Evolutionary conservation across 2,888 invertebrate species (phyloP).

Genomic region (Anagyrus pseudococci): DNA sequence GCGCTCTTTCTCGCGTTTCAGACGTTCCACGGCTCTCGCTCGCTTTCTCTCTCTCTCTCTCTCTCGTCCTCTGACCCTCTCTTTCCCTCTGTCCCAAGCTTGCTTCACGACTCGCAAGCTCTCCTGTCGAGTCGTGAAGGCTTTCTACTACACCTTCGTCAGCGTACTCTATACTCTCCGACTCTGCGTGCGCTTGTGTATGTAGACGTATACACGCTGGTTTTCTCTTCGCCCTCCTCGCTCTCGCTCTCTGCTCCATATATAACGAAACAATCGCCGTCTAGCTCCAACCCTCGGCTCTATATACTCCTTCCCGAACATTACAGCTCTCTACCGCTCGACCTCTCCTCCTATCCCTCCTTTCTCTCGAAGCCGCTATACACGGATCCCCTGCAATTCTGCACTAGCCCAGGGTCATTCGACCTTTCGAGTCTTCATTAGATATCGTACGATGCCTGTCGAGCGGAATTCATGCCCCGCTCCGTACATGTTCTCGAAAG

Average conservation of each 20-base stretch:
- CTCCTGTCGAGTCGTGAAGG: too few relatives aligned
- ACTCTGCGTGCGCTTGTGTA: too few relatives aligned
- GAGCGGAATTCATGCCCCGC: conserved; percentile 22
- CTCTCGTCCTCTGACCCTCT: conserved; percentile 9
- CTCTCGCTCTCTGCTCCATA: conserved; percentile 36
- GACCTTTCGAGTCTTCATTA: conserved; percentile 29
- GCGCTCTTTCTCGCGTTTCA: conserved; percentile 7
- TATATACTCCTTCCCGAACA: too few relatives aligned
- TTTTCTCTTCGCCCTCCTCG: not conserved
- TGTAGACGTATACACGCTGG: too few relatives aligned
- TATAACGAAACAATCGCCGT: too few relatives aligned
- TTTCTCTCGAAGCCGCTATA: conserved; percentile 39
- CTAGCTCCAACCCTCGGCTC: too few relatives aligned
- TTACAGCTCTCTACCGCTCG: too few relatives aligned
- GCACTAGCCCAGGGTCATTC: conserved; percentile 12
- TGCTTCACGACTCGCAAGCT: not conserved
- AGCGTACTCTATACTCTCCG: too few relatives aligned
- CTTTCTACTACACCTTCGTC: too few relatives aligned
- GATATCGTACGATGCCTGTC: conserved; percentile 20
- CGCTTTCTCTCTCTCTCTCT: conserved; percentile 5
- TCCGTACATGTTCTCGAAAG: too few relatives aligned
- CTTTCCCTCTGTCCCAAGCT: not conserved
- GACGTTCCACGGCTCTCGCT: conserved; percentile 17
- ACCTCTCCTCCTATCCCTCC: conserved; percentile 34
- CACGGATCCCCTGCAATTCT: conserved; percentile 26